Evolutionary conservation across 2,888 invertebrate species (phyloP).

Genomic region (Caradrina clavipalpis): DNA sequence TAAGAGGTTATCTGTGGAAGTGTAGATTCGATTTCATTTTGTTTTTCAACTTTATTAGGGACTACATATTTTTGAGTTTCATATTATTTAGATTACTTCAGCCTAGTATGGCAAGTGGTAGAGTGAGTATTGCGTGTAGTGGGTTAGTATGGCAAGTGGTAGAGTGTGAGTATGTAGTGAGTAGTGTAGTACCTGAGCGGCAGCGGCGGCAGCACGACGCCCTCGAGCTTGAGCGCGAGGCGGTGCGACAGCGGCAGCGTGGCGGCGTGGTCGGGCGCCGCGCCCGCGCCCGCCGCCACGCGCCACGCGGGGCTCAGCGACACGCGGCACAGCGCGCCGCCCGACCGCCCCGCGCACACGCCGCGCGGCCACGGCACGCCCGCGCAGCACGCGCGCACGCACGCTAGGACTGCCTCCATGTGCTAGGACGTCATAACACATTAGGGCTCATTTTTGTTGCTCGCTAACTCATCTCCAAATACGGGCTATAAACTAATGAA

Average conservation of each 20-base stretch:
- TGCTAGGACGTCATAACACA: slow-evolving; percentile 68
- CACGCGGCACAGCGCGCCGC: slow-evolving; percentile 89
- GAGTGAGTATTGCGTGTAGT: no score
- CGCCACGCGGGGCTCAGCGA: slow-evolving; percentile 83
- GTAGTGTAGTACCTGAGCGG: slow-evolving; percentile 90
- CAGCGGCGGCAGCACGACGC: slow-evolving; percentile 94
- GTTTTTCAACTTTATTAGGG: no score
- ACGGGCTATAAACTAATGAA: no score
- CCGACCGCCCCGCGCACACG: slow-evolving; percentile 95
- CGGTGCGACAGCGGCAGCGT: slow-evolving; percentile 96
- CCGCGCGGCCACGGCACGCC: slow-evolving; percentile 95
- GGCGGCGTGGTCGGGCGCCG: slow-evolving; percentile 94
- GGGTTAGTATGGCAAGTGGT: no score
- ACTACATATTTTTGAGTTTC: no score
- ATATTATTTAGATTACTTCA: no score
- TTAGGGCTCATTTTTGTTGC: no score
- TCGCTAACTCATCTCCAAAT: no score
- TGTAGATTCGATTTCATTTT: no score
- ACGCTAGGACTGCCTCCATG: slow-evolving; percentile 78
- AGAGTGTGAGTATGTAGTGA: no score
- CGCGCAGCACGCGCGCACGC: slow-evolving; percentile 93
- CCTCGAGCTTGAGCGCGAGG: slow-evolving; percentile 98
- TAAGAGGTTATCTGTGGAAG: no score
- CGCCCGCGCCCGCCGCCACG: slow-evolving; percentile 90
- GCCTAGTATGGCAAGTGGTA: no score